Percentiles rank a stretch among this genome's conserved stretches.
Evolutionary conservation across 2,888 invertebrate species (phyloP).

Genomic region (Meganola albula): DNA sequence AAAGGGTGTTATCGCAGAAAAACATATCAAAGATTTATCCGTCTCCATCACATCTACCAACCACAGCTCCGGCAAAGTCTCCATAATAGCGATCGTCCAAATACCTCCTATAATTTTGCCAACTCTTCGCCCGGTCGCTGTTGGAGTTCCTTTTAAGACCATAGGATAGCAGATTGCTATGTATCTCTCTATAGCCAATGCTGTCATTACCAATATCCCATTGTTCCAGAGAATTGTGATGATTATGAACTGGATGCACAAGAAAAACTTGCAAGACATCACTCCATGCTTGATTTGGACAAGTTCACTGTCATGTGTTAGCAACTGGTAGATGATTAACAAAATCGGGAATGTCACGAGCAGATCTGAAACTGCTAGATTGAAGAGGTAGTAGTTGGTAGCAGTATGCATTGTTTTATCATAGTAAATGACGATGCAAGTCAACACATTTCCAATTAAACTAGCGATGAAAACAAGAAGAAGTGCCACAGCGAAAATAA

Average conservation of each 20-base stretch:
- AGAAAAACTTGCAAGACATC: conserved; percentile 23
- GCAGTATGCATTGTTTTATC: conserved; percentile 76
- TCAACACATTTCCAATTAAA: conserved; percentile 53
- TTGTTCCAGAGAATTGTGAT: conserved; percentile 28
- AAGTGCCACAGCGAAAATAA: conserved; percentile 21
- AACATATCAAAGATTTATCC: conserved; percentile 22
- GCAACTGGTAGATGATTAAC: conserved; percentile 30
- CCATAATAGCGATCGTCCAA: conserved; percentile 30
- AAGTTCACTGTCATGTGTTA: conserved; percentile 12
- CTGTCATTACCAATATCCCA: conserved; percentile 28
- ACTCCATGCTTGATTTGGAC: conserved; percentile 13
- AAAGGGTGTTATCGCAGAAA: conserved; percentile 11
- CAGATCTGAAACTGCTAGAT: conserved; percentile 72
- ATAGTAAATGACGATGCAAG: conserved; percentile 57
- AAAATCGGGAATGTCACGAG: conserved; percentile 49
- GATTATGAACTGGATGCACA: conserved; percentile 24
- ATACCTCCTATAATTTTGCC: conserved; percentile 23
- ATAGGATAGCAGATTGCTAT: conserved; percentile 31
- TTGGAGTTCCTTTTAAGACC: conserved; percentile 20
- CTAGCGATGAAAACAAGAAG: conserved; percentile 20
- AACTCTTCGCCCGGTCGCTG: conserved; percentile 23
- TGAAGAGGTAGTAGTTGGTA: conserved; percentile 90
- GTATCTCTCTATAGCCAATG: conserved; percentile 29
- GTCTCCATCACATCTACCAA: conserved; percentile 23
- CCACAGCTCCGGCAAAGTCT: conserved; percentile 27